A percentile compares a stretch with the other conserved stretches of the same genome.
Conservation (phyloP, 2,113 vertebrate genomes). For the Mastomys natalensis region DNA sequence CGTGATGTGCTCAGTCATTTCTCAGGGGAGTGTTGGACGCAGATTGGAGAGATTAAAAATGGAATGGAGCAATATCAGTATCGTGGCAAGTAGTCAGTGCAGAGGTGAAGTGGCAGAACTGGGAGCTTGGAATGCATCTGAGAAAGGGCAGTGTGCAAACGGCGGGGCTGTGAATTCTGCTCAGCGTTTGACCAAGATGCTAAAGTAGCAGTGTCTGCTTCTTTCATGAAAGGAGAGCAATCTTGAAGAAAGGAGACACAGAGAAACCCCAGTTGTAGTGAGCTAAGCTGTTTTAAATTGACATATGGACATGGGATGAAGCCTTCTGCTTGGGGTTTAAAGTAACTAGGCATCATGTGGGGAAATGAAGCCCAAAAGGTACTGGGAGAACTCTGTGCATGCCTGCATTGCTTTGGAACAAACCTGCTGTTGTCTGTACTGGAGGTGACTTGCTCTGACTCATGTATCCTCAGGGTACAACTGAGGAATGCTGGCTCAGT, state of each 20-base stretch:
- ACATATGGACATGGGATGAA: background rate
- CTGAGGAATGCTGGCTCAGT: background rate
- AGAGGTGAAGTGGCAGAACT: background rate
- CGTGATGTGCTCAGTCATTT: background rate
- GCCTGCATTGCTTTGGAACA: background rate
- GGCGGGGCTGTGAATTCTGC: background rate
- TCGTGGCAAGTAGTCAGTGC: background rate
- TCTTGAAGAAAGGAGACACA: background rate
- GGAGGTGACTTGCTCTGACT: background rate
- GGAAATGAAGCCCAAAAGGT: background rate
- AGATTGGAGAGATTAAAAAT: background rate
- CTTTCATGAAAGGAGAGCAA: background rate
- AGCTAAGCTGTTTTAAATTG: background rate
- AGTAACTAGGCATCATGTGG: background rate
- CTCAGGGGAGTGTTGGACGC: background rate
- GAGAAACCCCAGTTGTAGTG: background rate
- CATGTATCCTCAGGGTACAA: background rate
- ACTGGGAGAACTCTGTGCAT: background rate
- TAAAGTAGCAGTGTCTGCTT: background rate
- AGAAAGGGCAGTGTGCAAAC: background rate
- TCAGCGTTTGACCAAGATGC: background rate
- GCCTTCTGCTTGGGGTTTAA: background rate
- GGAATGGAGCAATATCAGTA: background rate
- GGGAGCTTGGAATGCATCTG: background rate
- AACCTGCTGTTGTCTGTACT: background rate